Evolutionary conservation across 64 coral and sea anemone species (phyloP).

Genomic region (Platygyra sinensis): DNA sequence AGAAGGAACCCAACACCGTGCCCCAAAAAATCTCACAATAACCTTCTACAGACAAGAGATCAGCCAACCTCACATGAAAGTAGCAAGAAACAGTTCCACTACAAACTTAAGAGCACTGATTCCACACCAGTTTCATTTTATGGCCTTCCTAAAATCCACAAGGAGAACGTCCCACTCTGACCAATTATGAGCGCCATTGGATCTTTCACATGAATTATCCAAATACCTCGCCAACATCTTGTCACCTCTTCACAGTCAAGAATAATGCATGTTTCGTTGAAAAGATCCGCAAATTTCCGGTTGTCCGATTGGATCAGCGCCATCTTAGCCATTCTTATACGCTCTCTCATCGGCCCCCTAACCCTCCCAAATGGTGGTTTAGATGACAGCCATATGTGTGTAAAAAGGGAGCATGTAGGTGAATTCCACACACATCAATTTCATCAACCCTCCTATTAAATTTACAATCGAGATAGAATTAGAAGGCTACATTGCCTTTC

Average conservation of each 20-base stretch:
- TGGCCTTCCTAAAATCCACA: constrained; percentile 30
- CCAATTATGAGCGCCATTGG: constrained; percentile 46
- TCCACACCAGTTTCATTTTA: constrained; percentile 14
- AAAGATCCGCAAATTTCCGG: constrained; percentile 19
- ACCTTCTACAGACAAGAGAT: too few species aligned
- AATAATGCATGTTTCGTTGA: constrained; percentile 37
- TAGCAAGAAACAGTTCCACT: constrained; percentile 14
- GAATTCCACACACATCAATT: constrained; percentile 38
- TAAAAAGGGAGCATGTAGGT: too few species aligned
- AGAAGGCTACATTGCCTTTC: constrained; percentile 6
- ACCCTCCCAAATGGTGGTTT: constrained; percentile 27
- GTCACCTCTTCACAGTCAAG: constrained; percentile 59
- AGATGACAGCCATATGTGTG: constrained; percentile 12
- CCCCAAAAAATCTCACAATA: too few species aligned
- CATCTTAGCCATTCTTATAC: constrained; percentile 38
- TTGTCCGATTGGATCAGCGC: constrained; percentile 42
- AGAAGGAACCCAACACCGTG: too few species aligned
- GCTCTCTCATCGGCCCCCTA: constrained; percentile 33
- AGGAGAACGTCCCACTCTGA: constrained; percentile 1
- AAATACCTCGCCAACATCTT: too few species aligned
- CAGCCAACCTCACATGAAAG: constrained; percentile 17
- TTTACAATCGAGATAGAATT: constrained; percentile 37
- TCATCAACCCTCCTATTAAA: constrained; percentile 31
- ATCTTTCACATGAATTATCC: constrained; percentile 37
- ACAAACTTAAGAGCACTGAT: constrained; percentile 12